These are phyloP conservation scores for Tarsius wallacei DNA, from an alignment of 2,797 vertebrate species.

Conservation along the genomic window DNA sequence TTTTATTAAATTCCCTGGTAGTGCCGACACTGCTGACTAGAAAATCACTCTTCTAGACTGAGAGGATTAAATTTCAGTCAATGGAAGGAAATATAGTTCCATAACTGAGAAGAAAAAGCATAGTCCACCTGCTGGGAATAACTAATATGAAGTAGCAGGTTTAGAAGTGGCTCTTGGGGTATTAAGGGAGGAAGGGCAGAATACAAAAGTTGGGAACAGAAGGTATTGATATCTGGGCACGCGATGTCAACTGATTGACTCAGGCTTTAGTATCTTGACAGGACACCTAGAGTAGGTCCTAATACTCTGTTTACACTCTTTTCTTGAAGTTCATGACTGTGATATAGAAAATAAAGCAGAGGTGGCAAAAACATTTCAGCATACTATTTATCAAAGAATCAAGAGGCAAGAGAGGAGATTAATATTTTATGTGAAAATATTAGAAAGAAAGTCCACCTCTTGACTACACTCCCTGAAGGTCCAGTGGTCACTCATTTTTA, in stretches of 20 bases:
- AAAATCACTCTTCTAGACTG: background rate
- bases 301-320: background rate
- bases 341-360: background rate
- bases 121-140: background rate
- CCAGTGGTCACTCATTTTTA: background rate
- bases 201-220: background rate
- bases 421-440: background rate
- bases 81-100: background rate
- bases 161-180: background rate
- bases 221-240: too few species aligned
- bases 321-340: background rate
- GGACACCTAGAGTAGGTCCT: background rate
- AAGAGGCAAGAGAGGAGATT: background rate
- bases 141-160: background rate
- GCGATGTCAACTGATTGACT: background rate
- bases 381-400: background rate
- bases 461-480: background rate
- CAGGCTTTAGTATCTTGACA: background rate
- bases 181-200: background rate
- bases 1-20: background rate
- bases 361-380: background rate
- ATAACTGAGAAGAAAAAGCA: background rate
- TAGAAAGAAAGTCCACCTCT: rapidly evolving
- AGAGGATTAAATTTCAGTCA: background rate
- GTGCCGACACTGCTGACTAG: background rate